Evolutionary conservation across 2,888 invertebrate genomes (phyloP), one percentile per base, ranked within the genome.

Genomic region (Cryptus viduatorius): DNA sequence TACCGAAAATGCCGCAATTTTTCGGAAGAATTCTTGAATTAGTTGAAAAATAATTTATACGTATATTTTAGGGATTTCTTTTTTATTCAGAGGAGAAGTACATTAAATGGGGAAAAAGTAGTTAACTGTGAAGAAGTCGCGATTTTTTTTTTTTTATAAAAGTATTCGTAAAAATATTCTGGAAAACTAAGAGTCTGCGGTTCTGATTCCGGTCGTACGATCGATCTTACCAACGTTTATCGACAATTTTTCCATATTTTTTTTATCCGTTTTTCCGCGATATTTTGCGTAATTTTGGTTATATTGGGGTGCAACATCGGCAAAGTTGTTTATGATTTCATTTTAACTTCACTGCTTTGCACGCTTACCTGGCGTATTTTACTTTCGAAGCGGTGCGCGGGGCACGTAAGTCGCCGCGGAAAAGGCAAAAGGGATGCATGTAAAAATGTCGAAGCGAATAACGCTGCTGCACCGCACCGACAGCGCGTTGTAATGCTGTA

Each of bases 391-490:
- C 29, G 31, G 59, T 29, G 31, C 59, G 48, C 48, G 48, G 48
- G 14, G 31, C 59, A 59, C 59, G 59, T 59, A 59, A 59, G 59
- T 59, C 59, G 37, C 4, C 59, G 59, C 31, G 37, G 14, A 31
- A 31, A 59, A 59, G 59, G 29, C 59, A 5, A 59, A 29, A 59
- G 59, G 48, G 59, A 59, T 16, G 59, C 59, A 59, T 31, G 59
- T 59, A 59, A 59, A 31, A 59, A 59, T 31, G 59, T 59, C 14
- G 31, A 29, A 59, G 31, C 59, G 59, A 31, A 59, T 59, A 59
- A 59, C 59, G 31, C 59, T 31, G 14, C 31, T 59, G 59, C n/a
- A 29, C 37, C 37, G 29, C 29, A 59, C 59, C 24, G 14, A 14
- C 14, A 59, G 14, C 14, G 31, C 24, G 59, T 5, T 59, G 59